These are phyloP conservation scores for Myotis daubentonii DNA, from an alignment of 2,797 vertebrate genomes.

Conservation along the genomic window DNA sequence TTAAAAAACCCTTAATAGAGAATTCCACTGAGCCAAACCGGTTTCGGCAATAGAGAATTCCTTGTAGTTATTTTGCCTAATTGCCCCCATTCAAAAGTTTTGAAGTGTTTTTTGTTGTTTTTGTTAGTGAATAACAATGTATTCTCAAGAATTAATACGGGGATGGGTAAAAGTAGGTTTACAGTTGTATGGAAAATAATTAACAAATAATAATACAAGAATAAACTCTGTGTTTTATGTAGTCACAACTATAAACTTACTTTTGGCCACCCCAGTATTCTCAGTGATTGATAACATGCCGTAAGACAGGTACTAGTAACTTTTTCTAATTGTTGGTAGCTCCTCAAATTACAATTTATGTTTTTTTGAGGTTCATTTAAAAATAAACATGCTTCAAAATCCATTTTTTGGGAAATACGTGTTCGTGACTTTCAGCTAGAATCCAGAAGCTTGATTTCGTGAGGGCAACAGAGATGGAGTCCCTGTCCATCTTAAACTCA, in stretches of 20 bases:
- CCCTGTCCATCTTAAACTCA: neutral
- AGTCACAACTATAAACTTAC: neutral
- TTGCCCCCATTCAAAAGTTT: neutral
- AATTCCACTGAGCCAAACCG: too few species aligned
- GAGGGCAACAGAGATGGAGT: neutral
- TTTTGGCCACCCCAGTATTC: neutral
- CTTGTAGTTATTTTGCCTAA: neutral
- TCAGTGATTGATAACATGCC: neutral
- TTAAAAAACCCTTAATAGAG: neutral
- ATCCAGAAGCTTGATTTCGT: neutral
- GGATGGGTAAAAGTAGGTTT: neutral
- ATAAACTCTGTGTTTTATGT: neutral
- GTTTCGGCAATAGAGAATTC: conserved; percentile 20
- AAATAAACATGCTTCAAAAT: conserved; percentile 9
- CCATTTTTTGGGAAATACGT: neutral
- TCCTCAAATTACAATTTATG: neutral
- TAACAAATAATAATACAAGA: neutral
- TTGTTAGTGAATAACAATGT: conserved; percentile 23
- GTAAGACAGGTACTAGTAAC: neutral
- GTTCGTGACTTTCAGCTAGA: conserved; percentile 10
- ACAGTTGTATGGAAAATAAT: neutral
- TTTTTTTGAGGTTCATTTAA: conserved; percentile 39
- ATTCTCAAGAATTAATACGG: conserved; percentile 27
- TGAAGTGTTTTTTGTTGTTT: neutral
- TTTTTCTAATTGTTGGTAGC: neutral